Evolutionary conservation across 2,113 vertebrate species (phyloP), one percentile per base, ranked within the genome.

Genomic region (Leucoraja erinaceus): DNA sequence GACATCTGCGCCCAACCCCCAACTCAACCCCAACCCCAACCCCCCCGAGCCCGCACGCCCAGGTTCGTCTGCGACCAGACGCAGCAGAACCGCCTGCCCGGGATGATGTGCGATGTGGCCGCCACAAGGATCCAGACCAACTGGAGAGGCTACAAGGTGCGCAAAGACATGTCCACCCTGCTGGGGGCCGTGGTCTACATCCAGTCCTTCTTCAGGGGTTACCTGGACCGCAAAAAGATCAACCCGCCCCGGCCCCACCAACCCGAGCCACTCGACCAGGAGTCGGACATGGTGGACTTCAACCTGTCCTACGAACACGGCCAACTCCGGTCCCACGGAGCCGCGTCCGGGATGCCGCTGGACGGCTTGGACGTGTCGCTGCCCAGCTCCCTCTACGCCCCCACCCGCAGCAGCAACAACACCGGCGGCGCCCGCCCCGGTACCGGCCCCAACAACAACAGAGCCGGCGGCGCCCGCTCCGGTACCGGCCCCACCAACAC

Each of bases 131-230:
- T 91, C 22, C 90, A 91, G 90, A 20, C 90, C 3, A 28, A 54
- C 5, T 91, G 90, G 90, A 47, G 68, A 14, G 90, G 90, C 0
- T 91, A 72, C 33, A 0, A 54, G 33, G 90, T 20, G 0, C 18
- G 90, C 33, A 70, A 68, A 11, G 33, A 91, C 33, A 2, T 74
- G 6, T 66, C 90, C 16, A 11, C 72, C 33, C 20, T 38, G 28
- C 25, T 22, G 2, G 68, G 66, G 5, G 90, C 90, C 1, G 90
- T 66, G 7, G 3, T 63, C 31, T 90, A 38, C 86, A 90, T 93
- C 54, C 93, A 93, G n/a, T 75, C 93, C 0, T 77, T 47, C n/a
- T 93, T 18, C 70, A 16, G 86, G 10, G 93, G 86, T 0, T 90
- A 93, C 31, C 16, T 5, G 1, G 59, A 9, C 66, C 68, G 90